phyloP scores from a whole-genome alignment of 2,797 vertebrate genomes.

The Scyliorhinus canicula region DNA sequence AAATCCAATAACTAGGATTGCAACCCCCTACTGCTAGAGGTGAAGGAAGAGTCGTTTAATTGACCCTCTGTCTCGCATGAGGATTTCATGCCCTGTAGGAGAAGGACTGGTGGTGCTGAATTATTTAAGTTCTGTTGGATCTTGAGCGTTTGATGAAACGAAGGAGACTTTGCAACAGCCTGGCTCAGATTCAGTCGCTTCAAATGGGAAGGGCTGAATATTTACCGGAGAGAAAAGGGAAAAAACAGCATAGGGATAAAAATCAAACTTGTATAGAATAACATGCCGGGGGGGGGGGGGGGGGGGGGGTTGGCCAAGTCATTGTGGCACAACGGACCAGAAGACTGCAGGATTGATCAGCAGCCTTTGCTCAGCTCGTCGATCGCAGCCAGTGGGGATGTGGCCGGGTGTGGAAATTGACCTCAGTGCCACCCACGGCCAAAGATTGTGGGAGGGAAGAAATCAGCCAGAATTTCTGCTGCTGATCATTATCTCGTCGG shows the following conservation, averaged over 20 bases:
- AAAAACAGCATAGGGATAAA: not conserved
- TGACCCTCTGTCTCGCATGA: conserved; percentile 81
- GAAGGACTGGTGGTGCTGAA: conserved; percentile 60
- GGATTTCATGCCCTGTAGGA: conserved; percentile 53
- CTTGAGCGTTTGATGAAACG: conserved; percentile 46
- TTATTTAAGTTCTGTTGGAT: conserved; percentile 77
- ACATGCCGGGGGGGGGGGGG: no score
- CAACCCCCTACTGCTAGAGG: conserved; percentile 68
- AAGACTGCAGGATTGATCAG: not conserved
- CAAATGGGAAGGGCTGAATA: not conserved
- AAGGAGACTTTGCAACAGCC: conserved; percentile 40
- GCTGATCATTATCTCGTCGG: not conserved
- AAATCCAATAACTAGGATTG: conserved; percentile 67
- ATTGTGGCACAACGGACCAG: not conserved
- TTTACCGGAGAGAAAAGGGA: not conserved
- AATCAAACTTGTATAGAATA: not conserved
- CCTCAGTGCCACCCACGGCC: not conserved
- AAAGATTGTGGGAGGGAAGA: not conserved
- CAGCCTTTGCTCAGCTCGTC: not conserved
- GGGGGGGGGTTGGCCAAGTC: no score
- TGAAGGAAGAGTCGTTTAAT: conserved; percentile 83
- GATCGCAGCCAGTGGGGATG: no score
- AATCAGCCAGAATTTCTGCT: not conserved
- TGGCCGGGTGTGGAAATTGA: not conserved
- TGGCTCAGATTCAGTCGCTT: not conserved